A percentile compares a stretch with the other conserved stretches of the same genome.
Conservation (phyloP, 2,888 invertebrate genomes). For the Caenorhabditis zanzibari region DNA sequence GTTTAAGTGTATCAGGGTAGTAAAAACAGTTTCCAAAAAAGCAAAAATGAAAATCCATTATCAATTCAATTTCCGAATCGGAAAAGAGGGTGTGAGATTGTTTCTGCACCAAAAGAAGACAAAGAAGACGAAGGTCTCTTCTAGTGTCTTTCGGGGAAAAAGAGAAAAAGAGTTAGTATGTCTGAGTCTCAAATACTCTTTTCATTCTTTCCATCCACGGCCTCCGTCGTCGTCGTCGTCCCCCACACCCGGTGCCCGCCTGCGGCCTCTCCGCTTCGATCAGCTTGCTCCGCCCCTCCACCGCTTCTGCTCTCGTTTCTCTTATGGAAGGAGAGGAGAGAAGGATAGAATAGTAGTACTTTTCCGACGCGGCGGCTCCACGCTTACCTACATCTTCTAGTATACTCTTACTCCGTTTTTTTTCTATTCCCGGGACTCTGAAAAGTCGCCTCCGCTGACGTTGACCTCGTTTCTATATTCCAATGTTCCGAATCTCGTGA, state of each 20-base stretch:
- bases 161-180: slow-evolving; percentile 49
- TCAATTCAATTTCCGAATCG: slow-evolving; percentile 53
- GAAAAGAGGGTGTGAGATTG: slow-evolving; percentile 29
- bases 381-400: slow-evolving; percentile 63
- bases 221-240: slow-evolving; percentile 27
- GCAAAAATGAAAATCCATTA: slow-evolving; percentile 24
- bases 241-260: slow-evolving; percentile 53
- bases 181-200: slow-evolving; percentile 50
- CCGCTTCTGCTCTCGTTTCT: slow-evolving; percentile 42
- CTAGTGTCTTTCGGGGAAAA: slow-evolving; percentile 7
- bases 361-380: slow-evolving; percentile 55
- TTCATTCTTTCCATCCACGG: slow-evolving; percentile 32
- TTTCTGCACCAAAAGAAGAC: slow-evolving; percentile 19
- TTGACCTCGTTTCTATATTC: slow-evolving; percentile 32
- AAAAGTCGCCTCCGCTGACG: slow-evolving; percentile 38
- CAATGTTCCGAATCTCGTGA: slow-evolving; percentile 52
- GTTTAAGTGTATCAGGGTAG: slow-evolving; percentile 23
- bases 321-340: slow-evolving; percentile 12
- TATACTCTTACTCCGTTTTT: slow-evolving; percentile 47
- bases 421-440: slow-evolving; percentile 13
- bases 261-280: slow-evolving; percentile 51
- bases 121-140: slow-evolving; percentile 2
- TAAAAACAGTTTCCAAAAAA: neutral
- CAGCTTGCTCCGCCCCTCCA: slow-evolving; percentile 58
- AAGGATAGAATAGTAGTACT: slow-evolving; percentile 60